Evolutionary conservation across 37 sponge, comb jelly and placozoan species (phyloP).

Genomic region (Aplysina aerophoba): DNA sequence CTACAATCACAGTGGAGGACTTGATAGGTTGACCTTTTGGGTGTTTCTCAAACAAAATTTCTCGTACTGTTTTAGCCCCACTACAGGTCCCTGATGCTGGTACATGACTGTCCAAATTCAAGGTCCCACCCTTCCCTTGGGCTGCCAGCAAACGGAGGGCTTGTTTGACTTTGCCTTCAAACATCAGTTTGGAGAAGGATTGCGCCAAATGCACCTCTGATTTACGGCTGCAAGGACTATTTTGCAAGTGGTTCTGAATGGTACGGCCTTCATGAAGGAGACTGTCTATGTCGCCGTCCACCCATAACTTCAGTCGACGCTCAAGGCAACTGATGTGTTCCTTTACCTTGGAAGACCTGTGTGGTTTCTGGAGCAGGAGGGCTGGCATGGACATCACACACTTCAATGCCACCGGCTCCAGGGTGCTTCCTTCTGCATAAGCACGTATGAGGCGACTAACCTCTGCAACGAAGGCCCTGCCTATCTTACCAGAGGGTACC

Average conservation of each 20-base stretch:
- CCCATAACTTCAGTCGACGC: background rate
- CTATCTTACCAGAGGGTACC: background rate
- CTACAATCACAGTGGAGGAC: background rate
- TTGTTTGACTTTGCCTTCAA: background rate
- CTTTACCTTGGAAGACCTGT: background rate
- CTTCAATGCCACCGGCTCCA: background rate
- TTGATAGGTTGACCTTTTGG: background rate
- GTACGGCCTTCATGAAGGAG: background rate
- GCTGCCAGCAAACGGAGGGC: background rate
- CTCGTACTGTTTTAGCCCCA: background rate
- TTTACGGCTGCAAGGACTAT: background rate
- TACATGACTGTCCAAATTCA: background rate
- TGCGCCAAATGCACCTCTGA: background rate
- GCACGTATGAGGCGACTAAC: background rate
- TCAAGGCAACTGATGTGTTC: background rate
- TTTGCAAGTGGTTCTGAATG: background rate
- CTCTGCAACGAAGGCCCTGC: background rate
- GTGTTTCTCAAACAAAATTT: background rate
- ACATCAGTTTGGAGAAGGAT: background rate
- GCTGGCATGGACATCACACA: conserved; percentile 1
- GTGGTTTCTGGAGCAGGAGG: background rate
- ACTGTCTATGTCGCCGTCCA: background rate
- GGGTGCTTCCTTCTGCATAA: background rate
- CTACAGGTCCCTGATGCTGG: background rate
- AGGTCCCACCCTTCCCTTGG: background rate